Percentiles rank a stretch among this genome's conserved stretches.
These are phyloP conservation scores for Cotesia chilonis DNA, from an alignment of 1,140 invertebrate genomes.

Conservation along the genomic window DNA sequence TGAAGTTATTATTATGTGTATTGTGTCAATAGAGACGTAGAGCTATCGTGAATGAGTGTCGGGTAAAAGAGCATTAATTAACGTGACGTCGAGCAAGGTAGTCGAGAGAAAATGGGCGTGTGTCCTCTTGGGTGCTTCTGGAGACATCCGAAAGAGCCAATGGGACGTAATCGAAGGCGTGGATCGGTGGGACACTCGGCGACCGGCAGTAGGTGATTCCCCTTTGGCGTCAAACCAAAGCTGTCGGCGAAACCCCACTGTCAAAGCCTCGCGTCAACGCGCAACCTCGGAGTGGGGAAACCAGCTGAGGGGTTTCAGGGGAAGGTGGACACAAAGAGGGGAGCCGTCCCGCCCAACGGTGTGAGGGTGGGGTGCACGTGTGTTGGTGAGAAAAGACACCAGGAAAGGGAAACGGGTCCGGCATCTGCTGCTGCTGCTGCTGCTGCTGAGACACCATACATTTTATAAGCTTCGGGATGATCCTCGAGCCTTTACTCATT, in stretches of 20 bases:
- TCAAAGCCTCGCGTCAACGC: constrained; percentile 39
- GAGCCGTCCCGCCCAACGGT: constrained; percentile 52
- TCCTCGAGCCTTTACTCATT: too few relatives aligned
- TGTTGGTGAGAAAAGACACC: constrained; percentile 29
- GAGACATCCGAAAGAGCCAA: constrained; percentile 59
- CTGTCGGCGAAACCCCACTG: constrained; percentile 41
- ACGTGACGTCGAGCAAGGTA: constrained; percentile 27
- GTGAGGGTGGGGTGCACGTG: constrained; percentile 25
- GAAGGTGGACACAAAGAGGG: constrained; percentile 43
- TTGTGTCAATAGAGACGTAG: background rate
- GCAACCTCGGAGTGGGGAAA: constrained; percentile 35
- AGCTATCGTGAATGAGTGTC: constrained; percentile 1
- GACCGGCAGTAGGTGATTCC: constrained; percentile 46
- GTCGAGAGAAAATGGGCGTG: constrained; percentile 57
- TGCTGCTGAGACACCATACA: background rate
- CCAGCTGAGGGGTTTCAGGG: constrained; percentile 47
- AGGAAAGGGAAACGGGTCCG: constrained; percentile 28
- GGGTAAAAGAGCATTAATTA: constrained; percentile 31
- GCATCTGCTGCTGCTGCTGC: constrained; percentile 38
- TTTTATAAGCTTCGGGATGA: too few relatives aligned
- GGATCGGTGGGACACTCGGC: constrained; percentile 48
- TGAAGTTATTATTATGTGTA: background rate
- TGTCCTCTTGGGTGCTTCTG: constrained; percentile 51
- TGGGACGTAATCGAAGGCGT: constrained; percentile 60
- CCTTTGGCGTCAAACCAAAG: constrained; percentile 38